A percentile compares a stretch with the other conserved stretches of the same genome.
phyloP scores from a whole-genome alignment of 2,888 invertebrate genomes.

The Graphium colonna region DNA sequence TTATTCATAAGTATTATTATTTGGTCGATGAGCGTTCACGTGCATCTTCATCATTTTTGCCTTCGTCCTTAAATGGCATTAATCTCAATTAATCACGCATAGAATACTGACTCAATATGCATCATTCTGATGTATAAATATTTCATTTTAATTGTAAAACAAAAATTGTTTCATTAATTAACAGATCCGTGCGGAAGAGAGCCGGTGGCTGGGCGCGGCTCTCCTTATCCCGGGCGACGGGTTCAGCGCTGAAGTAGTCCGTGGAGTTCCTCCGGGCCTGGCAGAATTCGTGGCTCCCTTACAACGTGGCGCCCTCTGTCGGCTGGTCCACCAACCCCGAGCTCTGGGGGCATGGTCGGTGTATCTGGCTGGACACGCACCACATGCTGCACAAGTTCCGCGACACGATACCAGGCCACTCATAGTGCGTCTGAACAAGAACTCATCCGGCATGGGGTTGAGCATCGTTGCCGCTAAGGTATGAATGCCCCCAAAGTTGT shows the following conservation, averaged over 20 bases:
- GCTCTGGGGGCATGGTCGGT: constrained; percentile 97
- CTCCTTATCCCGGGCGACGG: constrained; percentile 98
- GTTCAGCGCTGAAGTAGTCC: constrained; percentile 97
- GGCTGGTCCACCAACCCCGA: constrained; percentile 93
- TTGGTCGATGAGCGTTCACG: too few species aligned
- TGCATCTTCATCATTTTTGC: too few species aligned
- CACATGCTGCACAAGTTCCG: constrained; percentile 81
- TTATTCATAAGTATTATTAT: too few species aligned
- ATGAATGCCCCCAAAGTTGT: constrained; percentile 16
- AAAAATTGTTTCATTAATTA: too few species aligned
- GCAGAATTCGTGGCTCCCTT: constrained; percentile 91
- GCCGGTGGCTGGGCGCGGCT: constrained; percentile 92
- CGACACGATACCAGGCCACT: constrained; percentile 88
- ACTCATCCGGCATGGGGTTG: constrained; percentile 97
- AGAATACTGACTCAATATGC: too few species aligned
- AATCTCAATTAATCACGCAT: too few species aligned
- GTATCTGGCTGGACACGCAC: constrained; percentile 85
- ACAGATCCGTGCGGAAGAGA: constrained; percentile 91
- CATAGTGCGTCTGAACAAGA: constrained; percentile 94
- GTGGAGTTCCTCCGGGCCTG: constrained; percentile 95
- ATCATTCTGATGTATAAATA: too few species aligned
- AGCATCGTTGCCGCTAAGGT: constrained; percentile 99
- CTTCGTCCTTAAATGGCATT: too few species aligned
- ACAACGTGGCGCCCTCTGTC: constrained; percentile 91
- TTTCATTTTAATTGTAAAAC: too few species aligned